Percentiles rank a stretch among this genome's conserved stretches.
Evolutionary conservation across 2,888 invertebrate genomes (phyloP).

Genomic region (Hirtodrosophila duncani): DNA sequence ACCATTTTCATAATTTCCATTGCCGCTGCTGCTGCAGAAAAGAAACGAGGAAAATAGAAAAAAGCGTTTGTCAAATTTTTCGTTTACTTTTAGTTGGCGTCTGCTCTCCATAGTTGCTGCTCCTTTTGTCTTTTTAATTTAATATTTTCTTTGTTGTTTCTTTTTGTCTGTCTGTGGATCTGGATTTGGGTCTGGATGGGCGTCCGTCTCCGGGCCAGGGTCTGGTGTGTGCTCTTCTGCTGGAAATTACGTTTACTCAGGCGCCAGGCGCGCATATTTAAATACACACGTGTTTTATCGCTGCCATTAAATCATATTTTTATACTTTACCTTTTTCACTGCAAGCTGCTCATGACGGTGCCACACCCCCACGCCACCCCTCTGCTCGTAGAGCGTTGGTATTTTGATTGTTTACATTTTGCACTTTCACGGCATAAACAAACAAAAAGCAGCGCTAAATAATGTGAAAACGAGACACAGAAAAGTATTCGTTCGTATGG

Average conservation of each 20-base stretch:
- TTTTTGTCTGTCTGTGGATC: constrained; percentile 22
- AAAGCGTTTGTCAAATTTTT: constrained; percentile 57
- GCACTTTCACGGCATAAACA: constrained; percentile 73
- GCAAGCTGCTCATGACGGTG: constrained; percentile 37
- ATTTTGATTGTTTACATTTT: constrained; percentile 76
- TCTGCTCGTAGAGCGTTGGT: constrained; percentile 41
- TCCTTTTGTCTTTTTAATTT: constrained; percentile 57
- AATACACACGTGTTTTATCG: constrained; percentile 79
- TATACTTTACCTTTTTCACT: constrained; percentile 68
- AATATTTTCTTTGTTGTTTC: constrained; percentile 59
- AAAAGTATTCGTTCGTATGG: no score
- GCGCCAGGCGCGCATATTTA: constrained; percentile 78
- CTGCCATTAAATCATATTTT: constrained; percentile 79
- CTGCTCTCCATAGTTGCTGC: constrained; percentile 9
- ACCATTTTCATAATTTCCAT: constrained; percentile 63
- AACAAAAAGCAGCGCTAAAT: constrained; percentile 58
- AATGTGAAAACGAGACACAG: constrained; percentile 51
- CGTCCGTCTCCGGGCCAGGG: constrained; percentile 28
- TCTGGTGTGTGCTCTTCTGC: constrained; percentile 38
- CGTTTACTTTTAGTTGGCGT: constrained; percentile 44
- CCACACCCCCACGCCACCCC: constrained; percentile 1
- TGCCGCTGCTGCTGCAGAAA: constrained; percentile 22
- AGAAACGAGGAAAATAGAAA: neutral
- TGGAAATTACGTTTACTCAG: constrained; percentile 78
- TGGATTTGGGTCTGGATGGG: constrained; percentile 24